phyloP scores from a whole-genome alignment of 2,797 vertebrate genomes.

The Nasua narica region DNA sequence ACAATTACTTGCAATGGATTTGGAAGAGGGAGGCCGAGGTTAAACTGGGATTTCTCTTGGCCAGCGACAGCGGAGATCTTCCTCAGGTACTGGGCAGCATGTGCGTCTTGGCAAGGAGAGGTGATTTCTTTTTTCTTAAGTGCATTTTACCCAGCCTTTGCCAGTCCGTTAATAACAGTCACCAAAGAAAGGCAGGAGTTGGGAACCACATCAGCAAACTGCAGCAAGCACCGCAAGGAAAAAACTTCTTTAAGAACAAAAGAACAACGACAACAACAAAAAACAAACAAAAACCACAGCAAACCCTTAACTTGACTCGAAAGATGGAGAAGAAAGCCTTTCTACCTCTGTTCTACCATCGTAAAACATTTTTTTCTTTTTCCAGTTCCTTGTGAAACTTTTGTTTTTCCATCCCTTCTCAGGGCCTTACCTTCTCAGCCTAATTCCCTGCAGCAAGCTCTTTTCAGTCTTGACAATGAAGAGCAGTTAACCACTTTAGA shows the following conservation, averaged over 20 bases:
- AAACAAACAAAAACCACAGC: neutral
- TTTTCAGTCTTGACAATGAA: neutral
- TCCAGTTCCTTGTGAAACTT: neutral
- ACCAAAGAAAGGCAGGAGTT: neutral
- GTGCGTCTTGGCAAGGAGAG: slow-evolving; percentile 56
- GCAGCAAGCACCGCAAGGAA: neutral
- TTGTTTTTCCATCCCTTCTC: neutral
- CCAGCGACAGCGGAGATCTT: slow-evolving; percentile 6
- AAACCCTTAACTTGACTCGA: neutral
- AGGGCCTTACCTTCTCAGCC: neutral
- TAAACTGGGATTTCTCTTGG: slow-evolving; percentile 54
- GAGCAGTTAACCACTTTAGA: neutral
- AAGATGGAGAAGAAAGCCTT: neutral
- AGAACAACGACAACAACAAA: neutral
- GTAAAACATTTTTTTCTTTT: neutral
- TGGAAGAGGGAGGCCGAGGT: slow-evolving; percentile 37
- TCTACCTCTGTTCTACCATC: neutral
- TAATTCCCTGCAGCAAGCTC: neutral
- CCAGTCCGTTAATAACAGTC: slow-evolving; percentile 49
- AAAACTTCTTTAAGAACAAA: slow-evolving; percentile 39
- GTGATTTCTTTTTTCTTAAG: slow-evolving; percentile 59
- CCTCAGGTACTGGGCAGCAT: slow-evolving; percentile 63
- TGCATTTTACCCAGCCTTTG: slow-evolving; percentile 56
- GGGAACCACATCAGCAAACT: slow-evolving; percentile 8
- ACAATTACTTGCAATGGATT: neutral